A percentile compares a stretch with the other conserved stretches of the same genome.
These are phyloP conservation scores for Choloepus hoffmanni DNA, from an alignment of 2,113 vertebrate species.

Conservation along the genomic window DNA sequence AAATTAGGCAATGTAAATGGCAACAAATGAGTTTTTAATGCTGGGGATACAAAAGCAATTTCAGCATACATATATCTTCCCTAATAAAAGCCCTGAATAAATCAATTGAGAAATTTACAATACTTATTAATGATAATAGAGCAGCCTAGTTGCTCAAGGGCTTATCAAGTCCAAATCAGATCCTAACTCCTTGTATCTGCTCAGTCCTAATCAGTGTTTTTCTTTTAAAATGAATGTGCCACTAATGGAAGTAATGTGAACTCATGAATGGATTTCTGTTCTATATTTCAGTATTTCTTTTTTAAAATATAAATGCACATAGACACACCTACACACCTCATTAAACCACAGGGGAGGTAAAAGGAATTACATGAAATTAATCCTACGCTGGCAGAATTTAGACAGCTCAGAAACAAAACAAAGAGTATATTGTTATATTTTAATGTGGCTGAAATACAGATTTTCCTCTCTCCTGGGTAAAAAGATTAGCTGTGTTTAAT, in stretches of 20 bases:
- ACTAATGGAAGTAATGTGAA: not conserved
- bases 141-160: not conserved
- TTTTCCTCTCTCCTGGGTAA: not conserved
- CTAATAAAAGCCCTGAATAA: slow-evolving; percentile 36
- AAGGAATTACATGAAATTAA: slow-evolving; percentile 65
- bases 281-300: slow-evolving; percentile 29
- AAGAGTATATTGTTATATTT: slow-evolving; percentile 51
- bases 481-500: not conserved
- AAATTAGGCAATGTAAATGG: slow-evolving; percentile 52
- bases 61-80: not conserved
- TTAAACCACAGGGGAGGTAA: not conserved
- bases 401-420: slow-evolving; percentile 61
- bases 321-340: not conserved
- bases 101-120: slow-evolving; percentile 35
- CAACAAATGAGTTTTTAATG: slow-evolving; percentile 58
- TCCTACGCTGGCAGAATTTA: slow-evolving; percentile 11
- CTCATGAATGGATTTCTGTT: slow-evolving; percentile 52
- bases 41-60: slow-evolving; percentile 34
- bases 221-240: not conserved
- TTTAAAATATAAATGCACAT: not conserved
- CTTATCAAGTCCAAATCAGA: not conserved
- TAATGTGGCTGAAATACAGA: not conserved
- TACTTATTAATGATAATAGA: slow-evolving; percentile 25
- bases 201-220: not conserved
- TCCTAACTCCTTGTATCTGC: not conserved